Evolutionary conservation across 2,113 vertebrate species (phyloP), one percentile per base, ranked within the genome.

Genomic region (Phrynosoma blainvillii): DNA sequence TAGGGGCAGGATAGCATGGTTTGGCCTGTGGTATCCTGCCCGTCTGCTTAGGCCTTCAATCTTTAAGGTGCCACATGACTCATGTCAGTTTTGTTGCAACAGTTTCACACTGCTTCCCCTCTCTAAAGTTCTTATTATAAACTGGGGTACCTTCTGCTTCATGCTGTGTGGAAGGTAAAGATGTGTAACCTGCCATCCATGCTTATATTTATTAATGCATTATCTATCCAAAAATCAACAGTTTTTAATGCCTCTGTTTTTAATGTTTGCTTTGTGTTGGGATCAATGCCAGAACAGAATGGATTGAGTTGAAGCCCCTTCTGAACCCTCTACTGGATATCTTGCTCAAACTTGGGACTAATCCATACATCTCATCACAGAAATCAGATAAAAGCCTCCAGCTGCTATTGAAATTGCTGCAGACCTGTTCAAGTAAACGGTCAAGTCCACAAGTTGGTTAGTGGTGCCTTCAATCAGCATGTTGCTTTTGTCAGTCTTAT

Each of bases 311-410:
- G 93, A 96, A 97, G 95, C 88, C 94, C 70, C 95, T 99, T 87
- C 93, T 99, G 84, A 95, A 96, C 88, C 98, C 98, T 52, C 97
- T 99, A 84, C 94, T 98, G 96, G 98, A 98, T 90, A 96, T 97
- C 66, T 96, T 99, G 87, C 95, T 95, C 94, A 97, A 97, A 96
- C 94, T 99, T 85, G 96, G 97, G 91, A 97, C 98, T 91, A 98
- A 98, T 85, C 97, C 97, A 88, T 99, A 99, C 96, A 93, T 99
- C 94, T 97, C 98, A 75, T 89, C 97, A 89, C 94, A 95, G 78
- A 99, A 98, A 97, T 93, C 97, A 5, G 98, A 99, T 96, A 97
- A 97, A 96, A 97, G 98, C 95, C 97, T 99, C 88, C 98, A 99
- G 96, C 93, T 99, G 75, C 87, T 98, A 92, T 92, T 98, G 90